phyloP scores from a whole-genome alignment of 2,797 vertebrate species.

The Falco naumanni region DNA sequence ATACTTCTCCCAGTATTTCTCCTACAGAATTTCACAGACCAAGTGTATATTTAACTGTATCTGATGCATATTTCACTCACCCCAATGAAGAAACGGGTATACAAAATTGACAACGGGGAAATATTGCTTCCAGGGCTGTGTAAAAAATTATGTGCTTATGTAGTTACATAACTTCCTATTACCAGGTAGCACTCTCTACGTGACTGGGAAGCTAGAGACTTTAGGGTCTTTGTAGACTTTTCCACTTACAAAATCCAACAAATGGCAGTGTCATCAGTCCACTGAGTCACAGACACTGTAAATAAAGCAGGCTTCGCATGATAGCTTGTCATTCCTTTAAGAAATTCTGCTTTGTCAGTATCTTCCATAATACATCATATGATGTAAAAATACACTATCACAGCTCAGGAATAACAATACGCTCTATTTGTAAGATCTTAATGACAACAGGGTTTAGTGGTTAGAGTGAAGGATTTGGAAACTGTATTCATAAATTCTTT shows the following conservation, averaged over 20 bases:
- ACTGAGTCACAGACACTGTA: not conserved
- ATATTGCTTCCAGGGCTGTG: not conserved
- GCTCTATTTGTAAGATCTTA: not conserved
- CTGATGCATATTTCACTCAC: not conserved
- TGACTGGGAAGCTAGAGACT: not conserved
- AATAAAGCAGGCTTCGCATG: not conserved
- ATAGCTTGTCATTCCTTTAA: not conserved
- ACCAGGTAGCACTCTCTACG: not conserved
- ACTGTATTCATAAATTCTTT: not conserved
- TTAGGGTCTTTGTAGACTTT: not conserved
- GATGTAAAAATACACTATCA: not conserved
- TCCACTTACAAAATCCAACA: not conserved
- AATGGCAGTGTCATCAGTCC: not conserved
- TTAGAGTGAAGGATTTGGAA: not conserved
- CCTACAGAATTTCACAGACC: not conserved
- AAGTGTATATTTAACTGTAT: not conserved
- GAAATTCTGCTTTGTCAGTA: not conserved
- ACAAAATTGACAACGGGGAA: not conserved
- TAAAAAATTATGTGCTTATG: not conserved
- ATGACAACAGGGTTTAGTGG: not conserved
- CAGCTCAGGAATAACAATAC: not conserved
- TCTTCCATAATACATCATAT: not conserved
- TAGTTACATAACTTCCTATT: not conserved
- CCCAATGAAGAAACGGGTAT: not conserved
- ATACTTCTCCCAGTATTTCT: not conserved